Percentiles rank a stretch among this genome's conserved stretches.
Evolutionary conservation across 2,888 invertebrate species (phyloP).

Genomic region (Erebia palarica): DNA sequence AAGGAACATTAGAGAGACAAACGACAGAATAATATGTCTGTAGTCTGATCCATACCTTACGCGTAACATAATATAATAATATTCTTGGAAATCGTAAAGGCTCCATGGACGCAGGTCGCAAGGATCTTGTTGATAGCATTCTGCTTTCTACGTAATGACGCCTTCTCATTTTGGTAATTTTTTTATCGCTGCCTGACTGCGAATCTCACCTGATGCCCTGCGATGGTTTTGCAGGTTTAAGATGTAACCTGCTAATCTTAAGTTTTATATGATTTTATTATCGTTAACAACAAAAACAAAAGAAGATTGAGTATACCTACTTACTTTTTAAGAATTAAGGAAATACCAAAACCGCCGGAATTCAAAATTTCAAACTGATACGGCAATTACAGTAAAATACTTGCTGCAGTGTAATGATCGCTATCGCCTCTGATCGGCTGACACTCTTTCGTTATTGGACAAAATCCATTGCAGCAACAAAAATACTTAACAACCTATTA

Average conservation of each 20-base stretch:
- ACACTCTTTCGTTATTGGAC: no score
- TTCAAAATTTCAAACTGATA: no score
- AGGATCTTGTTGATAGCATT: slow-evolving; percentile 55
- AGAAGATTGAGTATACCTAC: background rate
- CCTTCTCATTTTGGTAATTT: slow-evolving; percentile 40
- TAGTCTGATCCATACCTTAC: background rate
- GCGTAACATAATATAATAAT: slow-evolving; percentile 12
- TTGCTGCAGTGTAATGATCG: no score
- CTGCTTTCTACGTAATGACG: slow-evolving; percentile 60
- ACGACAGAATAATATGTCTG: background rate
- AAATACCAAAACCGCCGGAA: no score
- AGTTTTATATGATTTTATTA: background rate
- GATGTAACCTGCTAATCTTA: background rate
- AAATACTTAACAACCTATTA: no score
- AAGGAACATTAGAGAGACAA: background rate
- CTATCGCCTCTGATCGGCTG: no score
- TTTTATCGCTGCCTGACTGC: slow-evolving; percentile 3
- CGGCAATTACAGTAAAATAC: no score
- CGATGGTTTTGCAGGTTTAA: background rate
- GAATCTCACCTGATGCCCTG: slow-evolving; percentile 7
- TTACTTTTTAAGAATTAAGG: no score
- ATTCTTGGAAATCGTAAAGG: slow-evolving; percentile 72
- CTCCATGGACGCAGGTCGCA: slow-evolving; percentile 46
- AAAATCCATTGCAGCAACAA: no score
- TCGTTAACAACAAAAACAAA: background rate